Evolutionary conservation across 2,113 vertebrate genomes (phyloP).

Genomic region (Castor canadensis): DNA sequence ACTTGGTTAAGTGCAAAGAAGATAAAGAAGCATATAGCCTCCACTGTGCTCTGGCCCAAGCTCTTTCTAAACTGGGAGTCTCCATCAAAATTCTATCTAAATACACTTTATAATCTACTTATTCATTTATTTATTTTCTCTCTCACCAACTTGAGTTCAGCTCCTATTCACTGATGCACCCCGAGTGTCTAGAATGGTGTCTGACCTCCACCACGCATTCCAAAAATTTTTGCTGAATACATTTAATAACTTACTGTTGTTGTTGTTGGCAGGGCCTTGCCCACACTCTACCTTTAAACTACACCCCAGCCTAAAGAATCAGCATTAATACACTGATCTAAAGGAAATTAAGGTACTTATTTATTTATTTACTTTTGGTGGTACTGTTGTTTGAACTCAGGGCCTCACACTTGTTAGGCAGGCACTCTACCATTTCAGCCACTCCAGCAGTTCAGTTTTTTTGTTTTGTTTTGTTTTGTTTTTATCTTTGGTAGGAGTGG

Average conservation of each 20-base stretch:
- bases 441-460: too few relatives aligned
- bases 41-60: too few relatives aligned
- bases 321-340: background rate
- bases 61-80: background rate
- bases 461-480: too few relatives aligned
- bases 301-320: background rate
- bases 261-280: too few relatives aligned
- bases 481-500: too few relatives aligned
- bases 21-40: too few relatives aligned
- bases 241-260: background rate
- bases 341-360: background rate
- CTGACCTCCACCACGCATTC: background rate
- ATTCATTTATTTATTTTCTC: background rate
- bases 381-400: too few relatives aligned
- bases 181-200: background rate
- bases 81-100: background rate
- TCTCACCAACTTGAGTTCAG: background rate
- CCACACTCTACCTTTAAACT: background rate
- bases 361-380: too few relatives aligned
- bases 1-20: conserved; percentile 19
- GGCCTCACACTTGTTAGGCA: too few relatives aligned
- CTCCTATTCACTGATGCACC: background rate
- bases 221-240: background rate
- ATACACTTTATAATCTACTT: background rate
- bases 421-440: too few relatives aligned